Conservation (phyloP, 2,888 invertebrate species). For the Tholera decimalis region DNA sequence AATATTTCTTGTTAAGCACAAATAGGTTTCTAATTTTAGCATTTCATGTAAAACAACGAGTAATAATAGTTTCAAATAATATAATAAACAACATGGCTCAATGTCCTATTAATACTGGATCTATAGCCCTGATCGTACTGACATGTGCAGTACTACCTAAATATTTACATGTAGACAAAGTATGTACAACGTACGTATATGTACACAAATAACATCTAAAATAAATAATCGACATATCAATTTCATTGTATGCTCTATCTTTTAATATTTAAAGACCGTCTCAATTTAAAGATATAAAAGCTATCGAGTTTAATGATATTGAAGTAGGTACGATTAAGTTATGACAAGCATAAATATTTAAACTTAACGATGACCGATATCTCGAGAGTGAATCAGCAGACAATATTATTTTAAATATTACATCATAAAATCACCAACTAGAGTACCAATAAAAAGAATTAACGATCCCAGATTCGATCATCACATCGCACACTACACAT, state of each 20-base stretch:
- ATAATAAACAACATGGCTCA: conserved; percentile 77
- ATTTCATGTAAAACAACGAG: conserved; percentile 59
- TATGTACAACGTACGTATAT: conserved; percentile 88
- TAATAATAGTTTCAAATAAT: conserved; percentile 60
- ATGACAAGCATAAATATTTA: conserved; percentile 52
- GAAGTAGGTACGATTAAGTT: conserved; percentile 67
- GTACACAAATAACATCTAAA: conserved; percentile 86
- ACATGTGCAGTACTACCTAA: conserved; percentile 75
- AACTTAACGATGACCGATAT: conserved; percentile 50
- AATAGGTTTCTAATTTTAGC: conserved; percentile 54
- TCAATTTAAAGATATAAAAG: conserved; percentile 72
- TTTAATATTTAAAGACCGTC: conserved; percentile 83
- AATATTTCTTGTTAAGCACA: conserved; percentile 62
- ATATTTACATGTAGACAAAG: conserved; percentile 84
- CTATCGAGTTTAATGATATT: conserved; percentile 70
- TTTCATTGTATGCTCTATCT: conserved; percentile 87
- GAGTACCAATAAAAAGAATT: conserved; percentile 39
- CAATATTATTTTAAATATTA: conserved; percentile 42
- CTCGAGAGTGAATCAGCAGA: conserved; percentile 49
- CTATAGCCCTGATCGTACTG: conserved; percentile 77
- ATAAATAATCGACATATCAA: conserved; percentile 90
- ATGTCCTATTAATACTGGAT: conserved; percentile 88
- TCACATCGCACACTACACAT: conserved; percentile 48
- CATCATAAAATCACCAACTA: conserved; percentile 39
- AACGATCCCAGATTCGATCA: conserved; percentile 51